Evolutionary conservation across 2,888 invertebrate genomes (phyloP).

Genomic region (Euzophera pinguis): DNA sequence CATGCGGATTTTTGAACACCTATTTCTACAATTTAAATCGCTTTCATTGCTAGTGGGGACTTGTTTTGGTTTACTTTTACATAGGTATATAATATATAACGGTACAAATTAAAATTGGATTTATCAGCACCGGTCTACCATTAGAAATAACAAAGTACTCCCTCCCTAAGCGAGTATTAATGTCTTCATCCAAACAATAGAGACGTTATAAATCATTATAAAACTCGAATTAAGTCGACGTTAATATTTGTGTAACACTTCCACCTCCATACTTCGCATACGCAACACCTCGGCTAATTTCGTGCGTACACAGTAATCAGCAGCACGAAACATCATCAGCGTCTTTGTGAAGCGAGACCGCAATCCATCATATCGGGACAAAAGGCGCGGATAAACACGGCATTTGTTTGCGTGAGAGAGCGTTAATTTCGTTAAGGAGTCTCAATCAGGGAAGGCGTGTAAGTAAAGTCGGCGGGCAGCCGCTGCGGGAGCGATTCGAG

Average conservation of each 20-base stretch:
- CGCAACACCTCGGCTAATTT: conserved; percentile 55
- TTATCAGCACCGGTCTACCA: too few relatives aligned
- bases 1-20: conserved; percentile 14
- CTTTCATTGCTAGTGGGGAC: background rate
- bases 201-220: conserved; percentile 59
- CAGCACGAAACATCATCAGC: conserved; percentile 64
- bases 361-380: conserved; percentile 77
- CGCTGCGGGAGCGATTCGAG: conserved; percentile 69
- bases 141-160: conserved; percentile 17
- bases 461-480: conserved; percentile 61
- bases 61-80: background rate
- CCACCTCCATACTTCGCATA: conserved; percentile 32
- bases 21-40: background rate
- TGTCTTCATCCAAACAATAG: conserved; percentile 43
- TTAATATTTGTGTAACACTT: conserved; percentile 56
- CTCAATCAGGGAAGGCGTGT: conserved; percentile 71
- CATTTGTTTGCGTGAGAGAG: conserved; percentile 69
- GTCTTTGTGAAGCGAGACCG: conserved; percentile 65
- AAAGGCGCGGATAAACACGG: conserved; percentile 65
- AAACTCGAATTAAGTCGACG: conserved; percentile 51
- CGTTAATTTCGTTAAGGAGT: conserved; percentile 78
- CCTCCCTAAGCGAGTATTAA: conserved; percentile 24
- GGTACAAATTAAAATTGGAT: too few relatives aligned
- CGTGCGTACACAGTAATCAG: conserved; percentile 68
- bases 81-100: too few relatives aligned